Evolutionary conservation across 2,888 invertebrate genomes (phyloP).

Genomic region (Clivina fossor): DNA sequence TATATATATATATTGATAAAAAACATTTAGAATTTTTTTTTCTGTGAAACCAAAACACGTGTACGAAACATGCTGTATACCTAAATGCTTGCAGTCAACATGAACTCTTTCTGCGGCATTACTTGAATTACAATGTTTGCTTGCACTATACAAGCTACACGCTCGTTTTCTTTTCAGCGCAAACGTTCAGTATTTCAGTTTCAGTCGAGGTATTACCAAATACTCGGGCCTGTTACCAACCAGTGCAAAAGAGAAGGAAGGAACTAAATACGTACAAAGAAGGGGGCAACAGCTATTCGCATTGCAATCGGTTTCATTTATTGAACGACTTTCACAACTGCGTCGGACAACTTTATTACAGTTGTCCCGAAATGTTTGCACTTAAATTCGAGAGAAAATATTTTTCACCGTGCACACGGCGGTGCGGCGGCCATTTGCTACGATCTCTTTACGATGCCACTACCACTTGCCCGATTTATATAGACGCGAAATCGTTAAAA

Average conservation of each 20-base stretch:
- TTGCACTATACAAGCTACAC: conserved; percentile 14
- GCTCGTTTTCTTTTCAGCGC: not conserved
- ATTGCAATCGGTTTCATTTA: conserved; percentile 28
- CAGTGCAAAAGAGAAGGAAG: not conserved
- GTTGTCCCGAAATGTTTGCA: conserved; percentile 22
- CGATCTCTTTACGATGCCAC: too few species aligned
- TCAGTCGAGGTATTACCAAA: too few species aligned
- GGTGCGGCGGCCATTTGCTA: too few species aligned
- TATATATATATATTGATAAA: too few species aligned
- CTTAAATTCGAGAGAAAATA: conserved; percentile 29
- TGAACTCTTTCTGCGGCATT: too few species aligned
- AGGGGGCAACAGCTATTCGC: not conserved
- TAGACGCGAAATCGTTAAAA: too few species aligned
- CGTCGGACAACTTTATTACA: conserved; percentile 30
- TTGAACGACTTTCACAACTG: conserved; percentile 30
- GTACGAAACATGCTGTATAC: too few species aligned
- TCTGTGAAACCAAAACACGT: too few species aligned
- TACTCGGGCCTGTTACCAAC: too few species aligned
- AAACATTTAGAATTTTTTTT: not conserved
- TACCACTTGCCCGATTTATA: too few species aligned
- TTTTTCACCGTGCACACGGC: conserved; percentile 20
- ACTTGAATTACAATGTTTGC: conserved; percentile 25
- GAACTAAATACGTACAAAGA: conserved; percentile 3
- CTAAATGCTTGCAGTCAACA: too few species aligned
- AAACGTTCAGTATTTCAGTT: too few species aligned